phyloP scores from a whole-genome alignment of 2,888 invertebrate genomes.

The Isoperla grammatica region DNA sequence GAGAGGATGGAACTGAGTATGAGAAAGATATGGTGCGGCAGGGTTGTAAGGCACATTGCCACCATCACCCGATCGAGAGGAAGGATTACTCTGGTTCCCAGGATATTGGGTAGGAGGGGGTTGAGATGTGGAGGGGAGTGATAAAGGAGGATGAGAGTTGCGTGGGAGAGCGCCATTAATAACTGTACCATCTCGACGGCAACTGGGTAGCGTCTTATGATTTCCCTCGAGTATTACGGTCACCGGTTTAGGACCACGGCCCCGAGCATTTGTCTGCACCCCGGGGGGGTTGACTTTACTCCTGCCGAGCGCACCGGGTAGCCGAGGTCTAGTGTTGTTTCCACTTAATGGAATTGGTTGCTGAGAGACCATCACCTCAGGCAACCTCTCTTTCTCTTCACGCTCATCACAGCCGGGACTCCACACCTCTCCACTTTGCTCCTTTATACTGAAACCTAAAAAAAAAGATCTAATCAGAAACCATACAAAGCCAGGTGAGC shows the following conservation, averaged over 20 bases:
- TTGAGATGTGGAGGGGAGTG: slow-evolving; percentile 19
- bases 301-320: slow-evolving; percentile 18
- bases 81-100: slow-evolving; percentile 17
- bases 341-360: not conserved
- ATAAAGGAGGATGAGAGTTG: slow-evolving; percentile 13
- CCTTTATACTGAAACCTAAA: slow-evolving; percentile 22
- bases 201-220: slow-evolving; percentile 23
- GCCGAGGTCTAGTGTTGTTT: slow-evolving; percentile 16
- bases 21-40: slow-evolving; percentile 38
- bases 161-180: slow-evolving; percentile 23
- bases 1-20: slow-evolving; percentile 32
- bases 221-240: slow-evolving; percentile 22
- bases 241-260: slow-evolving; percentile 30
- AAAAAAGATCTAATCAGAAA: not conserved
- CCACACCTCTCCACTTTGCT: slow-evolving; percentile 22
- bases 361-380: not conserved
- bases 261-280: slow-evolving; percentile 34
- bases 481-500: not conserved
- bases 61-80: slow-evolving; percentile 20
- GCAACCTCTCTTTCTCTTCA: slow-evolving; percentile 20
- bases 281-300: slow-evolving; percentile 33
- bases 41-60: slow-evolving; percentile 36
- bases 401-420: slow-evolving; percentile 28
- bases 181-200: slow-evolving; percentile 21
- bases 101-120: slow-evolving; percentile 24